These are phyloP conservation scores for Protobothrops flavoviridis DNA, from an alignment of 2,113 vertebrate genomes.

Conservation along the genomic window DNA sequence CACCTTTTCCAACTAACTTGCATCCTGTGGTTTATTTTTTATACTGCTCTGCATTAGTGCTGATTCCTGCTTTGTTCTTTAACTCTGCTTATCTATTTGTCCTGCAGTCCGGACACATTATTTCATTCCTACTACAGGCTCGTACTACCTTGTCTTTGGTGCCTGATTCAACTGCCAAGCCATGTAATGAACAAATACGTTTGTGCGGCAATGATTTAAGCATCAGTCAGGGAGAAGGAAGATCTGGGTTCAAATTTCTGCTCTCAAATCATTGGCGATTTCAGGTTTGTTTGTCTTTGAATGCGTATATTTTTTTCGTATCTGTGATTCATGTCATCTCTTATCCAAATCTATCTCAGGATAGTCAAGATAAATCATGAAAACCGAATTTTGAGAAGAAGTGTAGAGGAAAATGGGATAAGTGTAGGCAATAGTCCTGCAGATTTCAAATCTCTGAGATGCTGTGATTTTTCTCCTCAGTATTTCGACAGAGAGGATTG, in stretches of 20 bases:
- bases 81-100: not conserved
- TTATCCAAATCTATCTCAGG: not conserved
- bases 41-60: not conserved
- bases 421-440: not conserved
- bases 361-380: not conserved
- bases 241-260: not conserved
- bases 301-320: not conserved
- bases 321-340: not conserved
- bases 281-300: not conserved
- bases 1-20: not conserved
- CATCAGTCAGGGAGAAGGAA: not conserved
- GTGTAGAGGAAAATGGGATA: not conserved
- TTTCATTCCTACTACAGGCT: not conserved
- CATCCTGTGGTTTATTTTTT: not conserved
- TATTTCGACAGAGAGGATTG: not conserved
- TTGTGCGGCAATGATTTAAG: not conserved
- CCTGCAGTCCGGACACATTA: not conserved
- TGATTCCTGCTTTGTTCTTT: not conserved
- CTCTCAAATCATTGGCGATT: not conserved
- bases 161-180: not conserved
- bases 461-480: not conserved
- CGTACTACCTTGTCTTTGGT: not conserved
- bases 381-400: not conserved
- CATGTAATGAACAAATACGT: not conserved
- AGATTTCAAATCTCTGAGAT: not conserved